Conservation (phyloP, 2,797 vertebrate genomes). For the Todus mexicanus region DNA sequence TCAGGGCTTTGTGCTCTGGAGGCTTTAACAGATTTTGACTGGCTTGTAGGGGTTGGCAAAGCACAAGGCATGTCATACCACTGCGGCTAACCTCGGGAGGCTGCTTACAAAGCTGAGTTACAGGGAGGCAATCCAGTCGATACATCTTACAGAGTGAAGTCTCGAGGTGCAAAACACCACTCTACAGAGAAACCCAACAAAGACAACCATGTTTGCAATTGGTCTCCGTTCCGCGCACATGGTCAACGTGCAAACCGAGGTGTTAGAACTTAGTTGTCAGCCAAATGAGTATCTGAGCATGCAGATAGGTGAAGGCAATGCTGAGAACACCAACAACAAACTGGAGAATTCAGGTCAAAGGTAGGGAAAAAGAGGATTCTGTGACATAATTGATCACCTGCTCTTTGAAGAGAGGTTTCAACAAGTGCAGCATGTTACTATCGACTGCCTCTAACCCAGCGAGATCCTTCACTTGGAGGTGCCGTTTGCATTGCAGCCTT, state of each 20-base stretch:
- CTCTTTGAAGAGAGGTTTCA: not conserved
- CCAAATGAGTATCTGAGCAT: not conserved
- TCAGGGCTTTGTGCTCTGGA: slow-evolving; percentile 19
- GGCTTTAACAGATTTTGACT: not conserved
- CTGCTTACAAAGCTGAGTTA: not conserved
- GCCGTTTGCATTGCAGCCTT: not conserved
- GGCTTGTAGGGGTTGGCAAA: slow-evolving; percentile 25
- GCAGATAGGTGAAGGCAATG: not conserved
- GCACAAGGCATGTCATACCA: not conserved
- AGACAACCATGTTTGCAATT: not conserved
- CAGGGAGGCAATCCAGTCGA: not conserved
- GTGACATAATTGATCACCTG: not conserved
- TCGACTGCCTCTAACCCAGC: not conserved
- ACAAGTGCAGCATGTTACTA: not conserved
- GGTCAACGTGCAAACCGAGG: not conserved
- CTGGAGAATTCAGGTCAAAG: not conserved
- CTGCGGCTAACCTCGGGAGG: not conserved
- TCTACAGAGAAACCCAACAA: slow-evolving; percentile 46
- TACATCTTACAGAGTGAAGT: not conserved
- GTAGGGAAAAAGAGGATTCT: not conserved
- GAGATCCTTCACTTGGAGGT: not conserved
- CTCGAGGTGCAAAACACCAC: slow-evolving; percentile 33
- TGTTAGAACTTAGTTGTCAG: not conserved
- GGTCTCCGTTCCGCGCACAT: not conserved
- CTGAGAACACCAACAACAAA: not conserved